Evolutionary conservation across 2,113 vertebrate species (phyloP), one percentile per base, ranked within the genome.

Genomic region (Sinocyclocheilus anshuiensis): DNA sequence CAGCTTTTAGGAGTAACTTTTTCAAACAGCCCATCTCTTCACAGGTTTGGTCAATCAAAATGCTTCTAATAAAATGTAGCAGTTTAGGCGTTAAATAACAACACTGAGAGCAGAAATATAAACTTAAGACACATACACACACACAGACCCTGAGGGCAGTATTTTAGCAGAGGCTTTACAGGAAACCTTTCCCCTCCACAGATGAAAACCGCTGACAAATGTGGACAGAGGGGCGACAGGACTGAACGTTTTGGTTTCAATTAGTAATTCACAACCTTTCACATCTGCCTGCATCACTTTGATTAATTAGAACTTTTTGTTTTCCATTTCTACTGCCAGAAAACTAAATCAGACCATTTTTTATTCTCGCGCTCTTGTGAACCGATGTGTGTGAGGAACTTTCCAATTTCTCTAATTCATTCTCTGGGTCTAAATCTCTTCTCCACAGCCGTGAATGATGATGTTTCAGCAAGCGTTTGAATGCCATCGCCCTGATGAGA

Each of bases 281-380:
- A 90, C 84, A 87, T 83, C 84, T 86, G 89, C 88, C 45, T 84
- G 84, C 77, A 86, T 77, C 83, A 86, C 67, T 63, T 88, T 59
- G 45, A 74, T 86, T 90, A 86, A 91, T 88, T 90, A 89, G 82
- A 87, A 83, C 39, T 72, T 91, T 82, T 90, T 90, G 86, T 90
- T 93, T 92, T 92, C 87, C 89, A 90, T 29, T 65, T 79, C 22
- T 89, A 89, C 85, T 89, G 89, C 87, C 87, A 91, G 65, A 82
- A 90, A 86, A 80, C 50, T 50, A 85, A 87, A 79, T 77, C 85
- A 63, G 59, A 65, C 59, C 83, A 89, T 86, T 61, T 80, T 80
- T 55, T 53, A 79, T 88, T 89, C 92, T 45, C 87, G 84, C 55
- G 8, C 59, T 29, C 63, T 69, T 86, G 33, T 18, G 57, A 84